A percentile compares a stretch with the other conserved stretches of the same genome.
Conservation (phyloP, 2,888 invertebrate species). For the Cartodere bifasciata region DNA sequence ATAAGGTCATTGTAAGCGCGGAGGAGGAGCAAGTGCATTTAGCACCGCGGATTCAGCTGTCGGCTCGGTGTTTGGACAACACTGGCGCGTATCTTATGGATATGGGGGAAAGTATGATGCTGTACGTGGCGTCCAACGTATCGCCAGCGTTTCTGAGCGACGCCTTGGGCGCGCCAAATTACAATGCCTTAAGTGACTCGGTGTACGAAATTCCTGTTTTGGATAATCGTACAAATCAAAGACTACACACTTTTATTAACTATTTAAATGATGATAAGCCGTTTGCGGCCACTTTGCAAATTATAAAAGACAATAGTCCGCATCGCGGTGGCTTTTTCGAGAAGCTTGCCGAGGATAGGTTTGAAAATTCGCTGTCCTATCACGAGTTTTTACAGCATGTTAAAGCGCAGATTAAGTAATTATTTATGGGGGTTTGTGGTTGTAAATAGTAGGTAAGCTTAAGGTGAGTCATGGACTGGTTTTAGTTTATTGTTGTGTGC, state of each 20-base stretch:
- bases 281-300: conserved; percentile 60
- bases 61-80: conserved; percentile 67
- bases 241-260: conserved; percentile 67
- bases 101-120: conserved; percentile 64
- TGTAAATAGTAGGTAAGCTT: too few relatives aligned
- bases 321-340: conserved; percentile 72
- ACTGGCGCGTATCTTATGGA: conserved; percentile 90
- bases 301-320: conserved; percentile 88
- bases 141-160: conserved; percentile 62
- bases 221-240: conserved; percentile 59
- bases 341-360: conserved; percentile 84
- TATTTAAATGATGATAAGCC: conserved; percentile 79
- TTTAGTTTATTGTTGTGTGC: too few relatives aligned
- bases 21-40: conserved; percentile 38
- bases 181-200: conserved; percentile 63
- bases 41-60: conserved; percentile 73
- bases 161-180: conserved; percentile 63
- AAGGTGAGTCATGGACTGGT: too few relatives aligned
- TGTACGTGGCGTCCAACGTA: conserved; percentile 75
- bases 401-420: conserved; percentile 76
- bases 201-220: conserved; percentile 66
- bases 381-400: conserved; percentile 97
- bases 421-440: too few relatives aligned
- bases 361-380: conserved; percentile 89
- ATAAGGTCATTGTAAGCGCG: conserved; percentile 25